Evolutionary conservation across 2,888 invertebrate genomes (phyloP).

Genomic region (Euspilapteryx auroguttella): DNA sequence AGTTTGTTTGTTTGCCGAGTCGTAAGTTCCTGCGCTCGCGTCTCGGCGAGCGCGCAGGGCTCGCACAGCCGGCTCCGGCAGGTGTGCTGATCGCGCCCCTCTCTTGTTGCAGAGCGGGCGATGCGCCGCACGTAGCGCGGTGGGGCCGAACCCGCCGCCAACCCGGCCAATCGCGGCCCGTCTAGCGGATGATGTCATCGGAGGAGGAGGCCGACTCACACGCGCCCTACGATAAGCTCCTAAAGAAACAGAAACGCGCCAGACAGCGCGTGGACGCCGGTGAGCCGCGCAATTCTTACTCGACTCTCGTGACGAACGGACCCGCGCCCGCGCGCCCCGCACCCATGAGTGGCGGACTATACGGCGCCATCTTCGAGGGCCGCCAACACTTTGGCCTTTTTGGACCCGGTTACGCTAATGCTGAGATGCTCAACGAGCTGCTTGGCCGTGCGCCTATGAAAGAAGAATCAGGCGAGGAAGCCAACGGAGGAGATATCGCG

Average conservation of each 20-base stretch:
- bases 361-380: slow-evolving; percentile 85
- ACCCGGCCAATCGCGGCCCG: slow-evolving; percentile 80
- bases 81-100: slow-evolving; percentile 46
- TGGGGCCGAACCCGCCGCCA: slow-evolving; percentile 62
- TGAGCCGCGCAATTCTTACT: slow-evolving; percentile 92
- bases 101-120: slow-evolving; percentile 54
- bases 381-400: slow-evolving; percentile 82
- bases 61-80: slow-evolving; percentile 18
- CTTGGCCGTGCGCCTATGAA: slow-evolving; percentile 80
- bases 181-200: slow-evolving; percentile 93
- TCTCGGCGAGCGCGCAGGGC: slow-evolving; percentile 6
- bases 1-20: no score
- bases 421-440: slow-evolving; percentile 90
- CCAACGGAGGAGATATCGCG: slow-evolving; percentile 57
- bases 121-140: slow-evolving; percentile 53
- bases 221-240: slow-evolving; percentile 90
- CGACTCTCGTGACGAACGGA: slow-evolving; percentile 58
- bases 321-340: slow-evolving; percentile 66
- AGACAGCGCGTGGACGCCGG: slow-evolving; percentile 96
- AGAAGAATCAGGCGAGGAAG: slow-evolving; percentile 62
- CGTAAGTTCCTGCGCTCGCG: no score
- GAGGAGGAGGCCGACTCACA: slow-evolving; percentile 94
- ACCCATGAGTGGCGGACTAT: slow-evolving; percentile 84
- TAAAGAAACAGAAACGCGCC: slow-evolving; percentile 92
- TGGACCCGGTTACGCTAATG: slow-evolving; percentile 83